A percentile compares a stretch with the other conserved stretches of the same genome.
Evolutionary conservation across 2,888 invertebrate species (phyloP).

Genomic region (Agriopis aurantiaria): DNA sequence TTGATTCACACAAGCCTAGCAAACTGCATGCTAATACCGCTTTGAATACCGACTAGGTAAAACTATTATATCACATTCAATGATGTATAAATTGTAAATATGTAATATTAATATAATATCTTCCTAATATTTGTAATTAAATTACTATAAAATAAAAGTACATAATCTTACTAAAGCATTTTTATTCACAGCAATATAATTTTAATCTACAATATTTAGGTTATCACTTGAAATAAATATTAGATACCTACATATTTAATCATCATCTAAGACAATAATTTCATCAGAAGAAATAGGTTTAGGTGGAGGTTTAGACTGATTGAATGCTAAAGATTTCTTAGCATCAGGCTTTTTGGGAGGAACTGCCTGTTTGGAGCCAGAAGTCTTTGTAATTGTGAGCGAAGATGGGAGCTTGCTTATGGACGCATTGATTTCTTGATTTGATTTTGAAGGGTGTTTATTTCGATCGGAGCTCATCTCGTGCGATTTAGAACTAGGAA

Average conservation of each 20-base stretch:
- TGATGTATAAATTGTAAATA: conserved; percentile 42
- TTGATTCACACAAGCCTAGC: no score
- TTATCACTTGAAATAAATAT: neutral
- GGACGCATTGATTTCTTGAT: conserved; percentile 69
- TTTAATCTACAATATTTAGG: neutral
- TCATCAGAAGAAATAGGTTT: conserved; percentile 75
- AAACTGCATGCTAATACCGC: no score
- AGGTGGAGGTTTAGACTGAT: conserved; percentile 66
- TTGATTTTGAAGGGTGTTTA: conserved; percentile 43
- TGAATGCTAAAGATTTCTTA: conserved; percentile 70
- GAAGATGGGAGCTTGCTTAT: conserved; percentile 83
- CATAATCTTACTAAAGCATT: conserved; percentile 31
- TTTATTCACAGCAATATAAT: conserved; percentile 19
- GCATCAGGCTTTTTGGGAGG: conserved; percentile 65
- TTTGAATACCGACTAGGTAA: neutral
- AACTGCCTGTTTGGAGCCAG: conserved; percentile 54
- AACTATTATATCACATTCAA: neutral
- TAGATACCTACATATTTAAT: conserved; percentile 51
- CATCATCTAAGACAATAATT: conserved; percentile 81
- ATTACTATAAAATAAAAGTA: conserved; percentile 41
- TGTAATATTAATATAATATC: conserved; percentile 31
- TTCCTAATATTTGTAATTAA: conserved; percentile 23
- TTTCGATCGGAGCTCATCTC: conserved; percentile 35
- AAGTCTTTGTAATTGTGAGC: conserved; percentile 82
- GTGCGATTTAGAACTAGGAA: conserved; percentile 59